Percentiles rank a stretch among this genome's conserved stretches.
Evolutionary conservation across 1,140 invertebrate genomes (phyloP).

Genomic region (Cecropterus lyciades): DNA sequence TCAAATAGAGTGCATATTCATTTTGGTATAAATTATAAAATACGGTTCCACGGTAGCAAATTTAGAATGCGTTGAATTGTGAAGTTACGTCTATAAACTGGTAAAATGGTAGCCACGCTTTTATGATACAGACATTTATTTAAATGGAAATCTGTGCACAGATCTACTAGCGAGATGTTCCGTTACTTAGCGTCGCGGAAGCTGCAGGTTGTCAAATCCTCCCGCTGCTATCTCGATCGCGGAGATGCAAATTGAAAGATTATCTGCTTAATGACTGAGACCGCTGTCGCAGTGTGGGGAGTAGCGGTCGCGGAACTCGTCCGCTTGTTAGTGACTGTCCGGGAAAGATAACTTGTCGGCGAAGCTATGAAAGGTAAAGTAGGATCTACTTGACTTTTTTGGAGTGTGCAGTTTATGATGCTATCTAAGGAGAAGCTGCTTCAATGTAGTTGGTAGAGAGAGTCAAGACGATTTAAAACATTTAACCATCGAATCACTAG

Average conservation of each 20-base stretch:
- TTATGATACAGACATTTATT: conserved; percentile 8
- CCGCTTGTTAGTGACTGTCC: too few relatives aligned
- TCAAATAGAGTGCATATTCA: too few relatives aligned
- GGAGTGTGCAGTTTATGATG: too few relatives aligned
- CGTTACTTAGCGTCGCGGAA: conserved; percentile 33
- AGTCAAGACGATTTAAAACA: too few relatives aligned
- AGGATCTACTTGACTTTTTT: too few relatives aligned
- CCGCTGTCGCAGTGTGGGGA: not conserved
- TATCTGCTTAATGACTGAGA: conserved; percentile 26
- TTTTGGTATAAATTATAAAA: too few relatives aligned
- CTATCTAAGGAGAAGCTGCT: too few relatives aligned
- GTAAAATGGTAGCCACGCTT: not conserved
- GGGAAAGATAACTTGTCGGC: too few relatives aligned
- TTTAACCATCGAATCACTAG: too few relatives aligned
- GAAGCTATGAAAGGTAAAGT: too few relatives aligned
- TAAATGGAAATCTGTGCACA: not conserved
- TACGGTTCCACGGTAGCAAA: not conserved
- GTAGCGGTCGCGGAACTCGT: not conserved
- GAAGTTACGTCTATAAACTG: not conserved
- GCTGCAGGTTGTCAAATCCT: conserved; percentile 28
- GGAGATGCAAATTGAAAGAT: conserved; percentile 35
- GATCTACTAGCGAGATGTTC: conserved; percentile 15
- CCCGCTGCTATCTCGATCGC: conserved; percentile 25
- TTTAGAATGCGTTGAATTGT: not conserved
- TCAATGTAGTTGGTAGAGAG: too few relatives aligned